These are phyloP conservation scores for Gibbula magus DNA, from an alignment of 2,888 invertebrate genomes.

Conservation along the genomic window DNA sequence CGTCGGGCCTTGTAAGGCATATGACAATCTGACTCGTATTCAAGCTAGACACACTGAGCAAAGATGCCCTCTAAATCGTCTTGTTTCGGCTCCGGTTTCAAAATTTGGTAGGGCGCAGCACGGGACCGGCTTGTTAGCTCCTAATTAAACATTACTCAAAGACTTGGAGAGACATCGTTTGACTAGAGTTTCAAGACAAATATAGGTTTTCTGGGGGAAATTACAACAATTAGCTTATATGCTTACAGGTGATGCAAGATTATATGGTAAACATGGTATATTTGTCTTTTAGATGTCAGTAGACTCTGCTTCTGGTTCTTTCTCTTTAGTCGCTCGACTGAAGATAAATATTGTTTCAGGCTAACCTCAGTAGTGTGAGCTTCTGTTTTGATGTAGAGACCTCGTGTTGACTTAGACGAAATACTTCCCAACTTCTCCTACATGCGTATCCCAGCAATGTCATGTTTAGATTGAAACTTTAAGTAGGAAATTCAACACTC, in stretches of 20 bases:
- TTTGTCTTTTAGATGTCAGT: background rate
- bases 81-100: constrained; percentile 1
- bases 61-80: background rate
- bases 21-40: constrained; percentile 16
- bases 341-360: background rate
- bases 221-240: constrained; percentile 16
- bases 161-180: background rate
- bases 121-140: background rate
- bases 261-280: constrained; percentile 3
- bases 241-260: background rate
- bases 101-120: background rate
- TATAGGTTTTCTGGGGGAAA: background rate
- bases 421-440: too few relatives aligned
- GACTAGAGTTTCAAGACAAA: constrained; percentile 14
- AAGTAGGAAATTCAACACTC: too few relatives aligned
- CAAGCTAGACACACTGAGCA: background rate
- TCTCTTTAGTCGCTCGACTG: background rate
- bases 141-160: constrained; percentile 17
- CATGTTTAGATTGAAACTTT: too few relatives aligned
- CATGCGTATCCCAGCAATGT: too few relatives aligned
- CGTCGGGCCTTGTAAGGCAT: background rate
- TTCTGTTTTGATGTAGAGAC: background rate
- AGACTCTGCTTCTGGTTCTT: background rate
- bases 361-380: background rate
- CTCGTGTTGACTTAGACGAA: too few relatives aligned